Base-by-base conservation (phyloP, 1,140 invertebrate species). In the Drosophila lacertosa region DNA sequence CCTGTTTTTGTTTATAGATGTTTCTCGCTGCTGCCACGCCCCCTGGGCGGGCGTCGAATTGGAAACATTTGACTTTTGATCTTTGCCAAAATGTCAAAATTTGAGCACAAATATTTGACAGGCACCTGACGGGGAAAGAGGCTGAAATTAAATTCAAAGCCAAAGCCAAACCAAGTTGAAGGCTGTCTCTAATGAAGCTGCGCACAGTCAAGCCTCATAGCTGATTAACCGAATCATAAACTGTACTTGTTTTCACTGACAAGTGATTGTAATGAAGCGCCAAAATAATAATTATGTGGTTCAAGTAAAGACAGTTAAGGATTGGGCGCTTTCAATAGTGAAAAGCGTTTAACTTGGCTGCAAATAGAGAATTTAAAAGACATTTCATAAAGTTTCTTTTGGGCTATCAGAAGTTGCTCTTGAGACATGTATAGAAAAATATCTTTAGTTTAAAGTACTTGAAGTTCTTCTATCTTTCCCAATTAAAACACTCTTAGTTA, bases 81-180 rank as follows among this genome's bases (percentile, higher is more conserved):
- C 68, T 71, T 71, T 66, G 63, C 50, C 66, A 71, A 59, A 71
- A 66, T 66, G 53, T 66, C 62, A 71, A 71, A 71, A 66, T 47
- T 22, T 16, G 22, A 50, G 47, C 44, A 3, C n/a, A 26, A 45
- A 26, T 45, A 53, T 57, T 64, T 66, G 47, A 66, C 62, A 44
- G 47, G 50, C n/a, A 6, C 11, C 15, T 11, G 29, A 9, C 15
- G 29, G 13, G 2, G 7, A n/a, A n/a, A 1, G 22, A 6, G 44
- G 44, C 3, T 6, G 15, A 3, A 3, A 22, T 33, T 33, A 26
- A 18, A 45, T 26, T 45, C 6, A 29, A 29, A 7, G 6, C 26
- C 1, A 29, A 7, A 29, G 24, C 24, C 24, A 5, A 26, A 6
- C 4, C 9, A 4, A 13, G n/a, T 39, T n/a, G 32, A 20, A 39